Conservation (phyloP, 2,797 vertebrate species). For the Antrozous pallidus region DNA sequence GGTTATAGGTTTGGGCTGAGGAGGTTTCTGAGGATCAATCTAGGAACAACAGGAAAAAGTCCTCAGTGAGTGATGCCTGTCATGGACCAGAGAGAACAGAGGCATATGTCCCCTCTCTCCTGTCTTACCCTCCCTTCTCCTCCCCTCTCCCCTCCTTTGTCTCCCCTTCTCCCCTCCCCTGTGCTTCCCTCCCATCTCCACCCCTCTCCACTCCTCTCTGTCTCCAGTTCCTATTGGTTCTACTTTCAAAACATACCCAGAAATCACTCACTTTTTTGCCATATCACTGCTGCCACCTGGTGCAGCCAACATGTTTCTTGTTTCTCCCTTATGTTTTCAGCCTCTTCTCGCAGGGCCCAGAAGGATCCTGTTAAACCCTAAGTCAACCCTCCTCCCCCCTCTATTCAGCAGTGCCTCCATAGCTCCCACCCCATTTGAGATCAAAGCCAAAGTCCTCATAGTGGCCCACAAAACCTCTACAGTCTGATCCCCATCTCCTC, state of each 20-base stretch:
- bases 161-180: neutral
- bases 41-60: neutral
- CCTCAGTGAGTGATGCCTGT: neutral
- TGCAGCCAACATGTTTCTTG: neutral
- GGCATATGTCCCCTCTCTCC: no score
- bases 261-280: neutral
- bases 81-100: neutral
- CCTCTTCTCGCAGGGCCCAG: neutral
- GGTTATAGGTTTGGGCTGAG: neutral
- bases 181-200: neutral
- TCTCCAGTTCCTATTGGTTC: neutral
- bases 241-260: neutral
- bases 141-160: no score
- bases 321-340: neutral
- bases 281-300: neutral
- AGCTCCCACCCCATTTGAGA: neutral
- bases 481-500: neutral
- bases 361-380: neutral
- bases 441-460: neutral
- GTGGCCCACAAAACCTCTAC: neutral
- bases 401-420: neutral
- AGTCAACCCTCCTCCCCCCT: neutral
- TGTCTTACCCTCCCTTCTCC: neutral
- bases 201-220: neutral
- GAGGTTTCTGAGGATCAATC: neutral